Base-by-base conservation (phyloP, 2,888 invertebrate genomes). In the Pandemis corylana region DNA sequence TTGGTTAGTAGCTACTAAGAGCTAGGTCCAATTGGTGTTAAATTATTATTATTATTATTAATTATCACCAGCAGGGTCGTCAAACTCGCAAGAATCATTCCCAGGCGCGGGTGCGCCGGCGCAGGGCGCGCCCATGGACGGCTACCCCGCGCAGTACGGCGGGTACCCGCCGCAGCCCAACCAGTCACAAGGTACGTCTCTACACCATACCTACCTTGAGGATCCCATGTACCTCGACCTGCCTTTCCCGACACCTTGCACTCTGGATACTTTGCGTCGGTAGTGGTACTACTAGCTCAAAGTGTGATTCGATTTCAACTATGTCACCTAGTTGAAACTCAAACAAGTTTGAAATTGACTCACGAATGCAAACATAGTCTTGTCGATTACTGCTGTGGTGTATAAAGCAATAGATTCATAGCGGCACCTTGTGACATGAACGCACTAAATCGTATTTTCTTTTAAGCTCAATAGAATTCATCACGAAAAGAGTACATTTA, bases 31-130 rank as follows among this genome's bases (percentile, higher is more conserved):
- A 36, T 36, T 36, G 28, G 28, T 36, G 28, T 36, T 36, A 36
- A 36, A 36, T 36, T 36, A 36, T 36, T 36, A 36, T 36, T 36
- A 36, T 36, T 36, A 36, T 36, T 36, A 36, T 36, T 36, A 36
- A 36, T 36, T 36, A 36, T 71, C 15, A 77, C 46, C 71, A 75
- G 80, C 90, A 96, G 97, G 98, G 81, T 97, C 98, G 82, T 98
- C 98, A 82, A 98, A 98, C 94, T 97, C 98, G 69, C 97, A 97
- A 95, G 98, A 98, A 91, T 97, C 98, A 82, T 98, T 98, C 95
- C 97, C 97, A 79, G 96, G 97, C 78, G 96, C 96, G 95, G 96
- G 96, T 82, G 95, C 96, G 82, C 96, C 96, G 81, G 96, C 96
- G 79, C 84, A 95, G 80, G 95, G 96, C 81, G 95, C 96, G 76